phyloP scores from a whole-genome alignment of 2,113 vertebrate genomes.

The Elephantulus edwardii region DNA sequence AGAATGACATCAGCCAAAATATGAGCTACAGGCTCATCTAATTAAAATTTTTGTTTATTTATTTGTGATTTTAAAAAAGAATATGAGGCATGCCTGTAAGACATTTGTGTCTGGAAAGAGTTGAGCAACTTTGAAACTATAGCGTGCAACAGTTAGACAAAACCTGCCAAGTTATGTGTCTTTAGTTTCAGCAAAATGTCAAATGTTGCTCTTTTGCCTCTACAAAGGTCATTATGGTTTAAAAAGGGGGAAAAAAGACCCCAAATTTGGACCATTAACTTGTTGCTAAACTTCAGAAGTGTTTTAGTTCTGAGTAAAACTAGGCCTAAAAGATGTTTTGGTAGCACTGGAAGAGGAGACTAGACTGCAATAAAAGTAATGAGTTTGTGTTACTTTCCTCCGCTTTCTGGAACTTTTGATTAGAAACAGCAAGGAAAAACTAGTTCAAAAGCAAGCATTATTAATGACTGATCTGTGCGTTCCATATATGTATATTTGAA shows the following conservation, averaged over 20 bases:
- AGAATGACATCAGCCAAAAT: slow-evolving; percentile 67
- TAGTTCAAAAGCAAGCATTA: not conserved
- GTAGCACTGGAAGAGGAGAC: slow-evolving; percentile 34
- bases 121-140: slow-evolving; percentile 76
- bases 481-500: not conserved
- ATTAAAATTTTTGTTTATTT: slow-evolving; percentile 66
- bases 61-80: slow-evolving; percentile 65
- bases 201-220: slow-evolving; percentile 79
- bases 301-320: slow-evolving; percentile 71
- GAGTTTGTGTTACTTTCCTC: not conserved
- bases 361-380: slow-evolving; percentile 15
- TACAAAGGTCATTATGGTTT: slow-evolving; percentile 80
- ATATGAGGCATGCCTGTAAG: slow-evolving; percentile 61
- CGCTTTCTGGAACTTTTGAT: not conserved
- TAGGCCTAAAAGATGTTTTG: slow-evolving; percentile 68
- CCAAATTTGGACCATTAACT: slow-evolving; percentile 61
- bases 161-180: slow-evolving; percentile 78
- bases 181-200: slow-evolving; percentile 83
- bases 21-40: slow-evolving; percentile 58
- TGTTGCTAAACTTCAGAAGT: slow-evolving; percentile 72
- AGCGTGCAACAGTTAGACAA: slow-evolving; percentile 67
- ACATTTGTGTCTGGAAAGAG: slow-evolving; percentile 77
- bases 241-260: slow-evolving; percentile 8
- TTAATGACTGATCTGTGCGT: not conserved
- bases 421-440: slow-evolving; percentile 10